These are phyloP conservation scores for Conomelus anceps DNA, from an alignment of 2,888 invertebrate genomes.

Conservation along the genomic window DNA sequence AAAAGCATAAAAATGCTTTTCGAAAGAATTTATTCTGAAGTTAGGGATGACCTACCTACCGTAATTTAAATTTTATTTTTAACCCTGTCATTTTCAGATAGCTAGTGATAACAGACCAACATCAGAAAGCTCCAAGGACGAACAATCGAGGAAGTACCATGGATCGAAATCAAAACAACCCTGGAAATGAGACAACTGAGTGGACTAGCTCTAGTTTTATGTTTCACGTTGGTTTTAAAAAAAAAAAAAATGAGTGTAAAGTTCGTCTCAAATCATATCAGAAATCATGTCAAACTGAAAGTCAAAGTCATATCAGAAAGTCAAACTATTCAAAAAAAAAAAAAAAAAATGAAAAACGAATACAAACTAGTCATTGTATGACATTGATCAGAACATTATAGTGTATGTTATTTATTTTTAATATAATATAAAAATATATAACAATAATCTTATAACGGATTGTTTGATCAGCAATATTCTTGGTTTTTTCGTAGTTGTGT, in stretches of 20 bases:
- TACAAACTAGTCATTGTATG: background rate
- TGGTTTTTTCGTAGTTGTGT: background rate
- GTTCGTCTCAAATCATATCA: background rate
- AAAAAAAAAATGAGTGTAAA: background rate
- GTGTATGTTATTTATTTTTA: background rate
- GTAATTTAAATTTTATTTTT: background rate
- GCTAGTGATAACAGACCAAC: background rate
- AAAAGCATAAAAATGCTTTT: too few species aligned
- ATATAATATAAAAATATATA: background rate
- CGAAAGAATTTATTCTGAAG: background rate
- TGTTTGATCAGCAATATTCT: background rate
- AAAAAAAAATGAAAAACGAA: background rate
- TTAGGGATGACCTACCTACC: background rate
- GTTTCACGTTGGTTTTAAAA: background rate
- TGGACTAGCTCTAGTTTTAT: background rate
- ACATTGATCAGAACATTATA: background rate
- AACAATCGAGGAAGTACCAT: background rate
- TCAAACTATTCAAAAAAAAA: background rate
- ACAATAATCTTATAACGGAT: background rate
- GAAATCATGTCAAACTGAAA: background rate
- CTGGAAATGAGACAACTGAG: background rate
- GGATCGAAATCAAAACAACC: background rate
- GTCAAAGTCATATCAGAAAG: too few species aligned
- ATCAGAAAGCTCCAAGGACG: background rate
- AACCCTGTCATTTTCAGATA: background rate